A percentile compares a stretch with the other conserved stretches of the same genome.
These are phyloP conservation scores for Lasiurus borealis DNA, from an alignment of 2,113 vertebrate species.

Conservation along the genomic window DNA sequence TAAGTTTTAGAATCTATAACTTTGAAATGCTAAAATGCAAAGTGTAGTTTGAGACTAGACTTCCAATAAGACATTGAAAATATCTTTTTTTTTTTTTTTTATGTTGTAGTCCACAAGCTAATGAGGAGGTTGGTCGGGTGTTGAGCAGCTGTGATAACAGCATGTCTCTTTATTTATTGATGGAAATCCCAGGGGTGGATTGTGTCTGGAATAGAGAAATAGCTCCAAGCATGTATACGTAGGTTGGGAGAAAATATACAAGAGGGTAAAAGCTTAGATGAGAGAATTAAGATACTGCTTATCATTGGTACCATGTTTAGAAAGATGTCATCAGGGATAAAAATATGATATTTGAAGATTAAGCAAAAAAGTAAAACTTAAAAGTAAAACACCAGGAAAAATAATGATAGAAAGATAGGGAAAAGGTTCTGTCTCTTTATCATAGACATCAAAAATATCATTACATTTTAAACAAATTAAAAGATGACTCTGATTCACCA, in stretches of 20 bases:
- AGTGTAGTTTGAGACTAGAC: constrained; percentile 44
- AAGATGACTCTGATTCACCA: constrained; percentile 8
- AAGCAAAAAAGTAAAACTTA: constrained; percentile 32
- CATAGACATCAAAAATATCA: not conserved
- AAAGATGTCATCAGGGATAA: constrained; percentile 17
- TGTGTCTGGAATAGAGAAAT: constrained; percentile 81
- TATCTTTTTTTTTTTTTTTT: constrained; percentile 57
- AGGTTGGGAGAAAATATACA: constrained; percentile 61
- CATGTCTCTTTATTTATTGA: constrained; percentile 88
- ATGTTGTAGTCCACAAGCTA: constrained; percentile 73
- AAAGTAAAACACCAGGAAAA: not conserved
- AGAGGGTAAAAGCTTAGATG: constrained; percentile 1
- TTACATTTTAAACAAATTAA: constrained; percentile 1
- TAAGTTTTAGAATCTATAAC: constrained; percentile 13
- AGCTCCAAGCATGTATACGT: constrained; percentile 40
- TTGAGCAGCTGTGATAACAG: constrained; percentile 84
- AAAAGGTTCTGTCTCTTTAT: not conserved
- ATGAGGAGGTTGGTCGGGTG: constrained; percentile 80
- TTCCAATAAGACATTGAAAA: constrained; percentile 44
- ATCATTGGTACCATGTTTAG: not conserved
- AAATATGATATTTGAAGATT: constrained; percentile 9
- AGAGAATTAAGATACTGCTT: constrained; percentile 36
- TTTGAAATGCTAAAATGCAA: constrained; percentile 31
- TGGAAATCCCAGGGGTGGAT: constrained; percentile 84
- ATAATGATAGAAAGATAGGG: not conserved